Evolutionary conservation across 2,113 vertebrate genomes (phyloP), one percentile per base, ranked within the genome.

Genomic region (Podarcis cretensis): DNA sequence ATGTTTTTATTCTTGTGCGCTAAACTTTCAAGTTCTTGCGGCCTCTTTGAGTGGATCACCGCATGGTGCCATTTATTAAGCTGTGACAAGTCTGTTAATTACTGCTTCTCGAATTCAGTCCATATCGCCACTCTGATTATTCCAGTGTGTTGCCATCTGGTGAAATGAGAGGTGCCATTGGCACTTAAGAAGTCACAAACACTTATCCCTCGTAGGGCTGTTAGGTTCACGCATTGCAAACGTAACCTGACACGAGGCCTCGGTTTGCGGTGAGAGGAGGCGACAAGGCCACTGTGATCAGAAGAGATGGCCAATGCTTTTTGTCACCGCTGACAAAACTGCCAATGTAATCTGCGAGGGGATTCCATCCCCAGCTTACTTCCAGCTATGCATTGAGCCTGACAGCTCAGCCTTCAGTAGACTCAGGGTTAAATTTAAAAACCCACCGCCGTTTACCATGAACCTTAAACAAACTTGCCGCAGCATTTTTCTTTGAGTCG

Each of bases 401-500:
- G 90, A 87, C 87, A 93, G 92, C 79, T 83, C n/a, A 89, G 88
- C 66, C 91, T 88, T 82, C 3, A 93, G 96, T 80, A 91, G 89
- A 82, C 66, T 32, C 32, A 81, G 95, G 96, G 97, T 97, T 98
- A 97, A 97, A 93, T 89, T 78, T 68, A 89, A 87, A 74, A 75
- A 54, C 85, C 89, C 95, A 43, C 93, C 3, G 83, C 91, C 90
- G 87, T 93, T 97, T 95, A 93, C 81, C 95, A 82, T 97, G 97
- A 98, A 96, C 97, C 97, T 99, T 98, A 98, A 98, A 98, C 98
- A 98, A 98, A 98, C 97, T 97, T 96, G 90, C 95, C 96, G 96
- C 92, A 90, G 95, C 95, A 93, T 98, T 98, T 97, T 97, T 97
- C 97, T 97, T 93, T 92, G 92, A 92, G 96, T 96, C 96, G 93